Percentiles rank a stretch among this genome's conserved stretches.
Conservation (phyloP, 2,888 invertebrate species). For the Drosophila melanosoma region DNA sequence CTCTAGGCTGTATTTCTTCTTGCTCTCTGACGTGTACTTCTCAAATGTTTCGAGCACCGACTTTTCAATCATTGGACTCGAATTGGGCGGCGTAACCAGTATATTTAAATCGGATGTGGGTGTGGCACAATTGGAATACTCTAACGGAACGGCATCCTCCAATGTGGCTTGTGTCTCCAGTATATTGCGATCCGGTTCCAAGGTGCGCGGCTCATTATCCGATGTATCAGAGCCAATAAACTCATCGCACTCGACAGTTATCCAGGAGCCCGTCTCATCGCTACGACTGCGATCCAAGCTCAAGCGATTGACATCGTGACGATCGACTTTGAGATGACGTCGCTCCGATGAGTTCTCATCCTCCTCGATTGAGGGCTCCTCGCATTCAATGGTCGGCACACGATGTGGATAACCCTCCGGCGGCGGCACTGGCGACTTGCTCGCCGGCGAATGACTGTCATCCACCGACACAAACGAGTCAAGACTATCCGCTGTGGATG, state of each 20-base stretch:
- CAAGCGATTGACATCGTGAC: slow-evolving; percentile 81
- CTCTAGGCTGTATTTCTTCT: slow-evolving; percentile 88
- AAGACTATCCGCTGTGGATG: slow-evolving; percentile 86
- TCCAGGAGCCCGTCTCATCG: slow-evolving; percentile 89
- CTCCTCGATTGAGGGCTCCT: slow-evolving; percentile 84
- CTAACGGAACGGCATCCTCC: slow-evolving; percentile 87
- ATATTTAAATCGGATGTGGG: slow-evolving; percentile 85
- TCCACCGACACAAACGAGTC: slow-evolving; percentile 86
- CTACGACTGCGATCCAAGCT: slow-evolving; percentile 87
- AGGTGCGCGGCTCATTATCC: slow-evolving; percentile 85
- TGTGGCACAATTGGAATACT: slow-evolving; percentile 85
- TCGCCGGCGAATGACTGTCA: slow-evolving; percentile 88
- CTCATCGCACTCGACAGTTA: slow-evolving; percentile 89
- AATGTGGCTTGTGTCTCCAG: slow-evolving; percentile 87
- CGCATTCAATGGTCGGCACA: slow-evolving; percentile 85
- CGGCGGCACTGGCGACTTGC: slow-evolving; percentile 78
- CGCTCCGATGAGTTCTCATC: slow-evolving; percentile 82
- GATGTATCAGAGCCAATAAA: slow-evolving; percentile 88
- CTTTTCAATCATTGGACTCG: slow-evolving; percentile 87
- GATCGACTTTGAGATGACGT: slow-evolving; percentile 82
- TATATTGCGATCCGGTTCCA: slow-evolving; percentile 83
- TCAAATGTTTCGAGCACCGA: slow-evolving; percentile 82
- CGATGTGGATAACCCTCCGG: slow-evolving; percentile 80
- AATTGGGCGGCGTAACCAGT: slow-evolving; percentile 87
- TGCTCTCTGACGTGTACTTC: slow-evolving; percentile 82